Evolutionary conservation across 2,797 vertebrate genomes (phyloP).

Genomic region (Brotogeris chrysoptera): DNA sequence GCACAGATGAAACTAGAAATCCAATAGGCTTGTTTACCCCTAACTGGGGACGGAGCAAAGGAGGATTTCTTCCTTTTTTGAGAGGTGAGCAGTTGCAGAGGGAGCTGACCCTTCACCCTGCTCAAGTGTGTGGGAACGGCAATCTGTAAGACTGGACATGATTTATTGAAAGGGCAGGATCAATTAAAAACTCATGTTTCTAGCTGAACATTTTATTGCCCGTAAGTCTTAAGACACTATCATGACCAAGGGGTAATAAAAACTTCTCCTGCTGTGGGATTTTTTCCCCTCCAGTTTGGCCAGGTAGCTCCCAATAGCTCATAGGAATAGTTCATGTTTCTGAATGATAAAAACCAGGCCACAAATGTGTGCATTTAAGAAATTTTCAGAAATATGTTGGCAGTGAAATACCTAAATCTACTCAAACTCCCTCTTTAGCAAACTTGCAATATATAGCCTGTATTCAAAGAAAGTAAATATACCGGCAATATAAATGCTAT

Average conservation of each 20-base stretch:
- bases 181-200: conserved; percentile 50
- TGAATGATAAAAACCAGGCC: not conserved
- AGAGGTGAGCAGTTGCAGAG: not conserved
- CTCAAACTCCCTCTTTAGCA: not conserved
- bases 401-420: not conserved
- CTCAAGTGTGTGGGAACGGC: not conserved
- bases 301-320: not conserved
- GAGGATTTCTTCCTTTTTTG: not conserved
- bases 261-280: not conserved
- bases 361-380: not conserved
- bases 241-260: not conserved
- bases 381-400: not conserved
- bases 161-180: conserved; percentile 43
- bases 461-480: not conserved
- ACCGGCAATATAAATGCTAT: not conserved
- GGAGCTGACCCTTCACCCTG: not conserved
- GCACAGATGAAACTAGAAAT: not conserved
- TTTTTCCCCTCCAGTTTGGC: not conserved
- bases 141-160: conserved; percentile 1
- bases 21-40: not conserved
- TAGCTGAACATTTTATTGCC: not conserved
- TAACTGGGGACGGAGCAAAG: not conserved
- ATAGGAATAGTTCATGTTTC: not conserved
- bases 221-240: not conserved
- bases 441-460: not conserved